Conservation (phyloP, 2,113 vertebrate genomes). For the Xyrauchen texanus region DNA sequence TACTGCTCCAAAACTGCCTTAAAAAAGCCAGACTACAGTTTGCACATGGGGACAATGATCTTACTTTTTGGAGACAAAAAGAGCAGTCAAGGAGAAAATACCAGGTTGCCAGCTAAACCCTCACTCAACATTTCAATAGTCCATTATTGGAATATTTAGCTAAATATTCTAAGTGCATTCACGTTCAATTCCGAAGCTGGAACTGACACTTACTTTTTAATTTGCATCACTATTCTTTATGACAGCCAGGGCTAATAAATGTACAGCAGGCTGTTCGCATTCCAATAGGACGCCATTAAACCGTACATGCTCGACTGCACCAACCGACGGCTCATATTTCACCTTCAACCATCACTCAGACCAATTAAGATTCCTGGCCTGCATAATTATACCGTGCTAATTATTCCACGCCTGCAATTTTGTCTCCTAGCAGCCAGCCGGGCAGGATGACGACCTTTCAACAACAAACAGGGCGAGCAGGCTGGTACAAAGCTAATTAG, state of each 20-base stretch:
- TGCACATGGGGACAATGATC: too few relatives aligned
- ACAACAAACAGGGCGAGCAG: not conserved
- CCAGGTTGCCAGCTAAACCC: not conserved
- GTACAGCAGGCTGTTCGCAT: not conserved
- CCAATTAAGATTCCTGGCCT: constrained; percentile 40
- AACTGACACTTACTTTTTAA: not conserved
- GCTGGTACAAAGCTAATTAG: constrained; percentile 40
- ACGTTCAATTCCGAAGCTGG: not conserved
- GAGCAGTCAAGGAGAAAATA: not conserved
- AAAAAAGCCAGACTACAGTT: too few relatives aligned
- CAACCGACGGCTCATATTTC: constrained; percentile 42
- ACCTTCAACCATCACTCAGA: constrained; percentile 44
- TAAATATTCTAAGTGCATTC: not conserved
- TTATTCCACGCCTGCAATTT: constrained; percentile 46
- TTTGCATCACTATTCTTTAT: constrained; percentile 16
- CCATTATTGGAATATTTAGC: not conserved
- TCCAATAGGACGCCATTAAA: not conserved
- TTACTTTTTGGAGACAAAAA: too few relatives aligned
- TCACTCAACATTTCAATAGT: not conserved
- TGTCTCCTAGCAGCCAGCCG: constrained; percentile 32
- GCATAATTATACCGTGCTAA: constrained; percentile 56
- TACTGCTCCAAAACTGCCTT: too few relatives aligned
- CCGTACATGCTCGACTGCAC: constrained; percentile 11
- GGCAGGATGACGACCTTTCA: constrained; percentile 34
- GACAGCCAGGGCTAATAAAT: constrained; percentile 5